Conservation (phyloP, 2,888 invertebrate genomes). For the Tiliacea citrago region DNA sequence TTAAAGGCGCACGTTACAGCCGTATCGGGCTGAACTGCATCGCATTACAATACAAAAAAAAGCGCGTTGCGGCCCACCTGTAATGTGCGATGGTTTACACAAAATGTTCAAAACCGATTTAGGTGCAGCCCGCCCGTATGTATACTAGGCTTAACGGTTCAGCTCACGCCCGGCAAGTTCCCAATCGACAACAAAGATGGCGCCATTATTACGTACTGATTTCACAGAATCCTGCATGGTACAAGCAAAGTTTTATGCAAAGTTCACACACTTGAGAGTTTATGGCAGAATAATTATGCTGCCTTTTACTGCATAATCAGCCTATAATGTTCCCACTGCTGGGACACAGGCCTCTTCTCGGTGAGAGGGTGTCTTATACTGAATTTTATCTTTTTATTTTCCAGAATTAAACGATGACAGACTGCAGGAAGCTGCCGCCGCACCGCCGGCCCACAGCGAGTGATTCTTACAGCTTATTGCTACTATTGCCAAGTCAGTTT, state of each 20-base stretch:
- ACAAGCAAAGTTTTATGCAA: not conserved
- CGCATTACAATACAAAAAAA: not conserved
- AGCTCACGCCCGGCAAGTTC: not conserved
- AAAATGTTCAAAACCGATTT: not conserved
- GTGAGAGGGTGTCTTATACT: too few species aligned
- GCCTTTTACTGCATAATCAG: too few species aligned
- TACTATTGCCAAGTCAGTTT: not conserved
- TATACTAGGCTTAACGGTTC: not conserved
- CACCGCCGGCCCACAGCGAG: conserved; percentile 16
- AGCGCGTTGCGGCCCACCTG: not conserved
- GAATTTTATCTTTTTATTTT: too few species aligned
- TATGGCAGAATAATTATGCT: not conserved
- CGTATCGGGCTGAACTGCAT: not conserved
- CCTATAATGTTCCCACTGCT: too few species aligned
- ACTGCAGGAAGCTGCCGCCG: conserved; percentile 33
- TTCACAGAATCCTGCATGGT: not conserved
- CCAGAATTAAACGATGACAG: conserved; percentile 46
- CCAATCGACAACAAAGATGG: not conserved
- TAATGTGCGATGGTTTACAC: not conserved
- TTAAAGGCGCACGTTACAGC: not conserved
- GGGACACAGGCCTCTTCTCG: too few species aligned
- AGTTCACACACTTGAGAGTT: not conserved
- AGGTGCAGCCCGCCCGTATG: too few species aligned
- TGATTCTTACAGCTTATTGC: conserved; percentile 15
- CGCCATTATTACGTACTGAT: not conserved